Percentiles rank a stretch among this genome's conserved stretches.
Evolutionary conservation across 2,888 invertebrate species (phyloP).

Genomic region (Oscheius sp.): DNA sequence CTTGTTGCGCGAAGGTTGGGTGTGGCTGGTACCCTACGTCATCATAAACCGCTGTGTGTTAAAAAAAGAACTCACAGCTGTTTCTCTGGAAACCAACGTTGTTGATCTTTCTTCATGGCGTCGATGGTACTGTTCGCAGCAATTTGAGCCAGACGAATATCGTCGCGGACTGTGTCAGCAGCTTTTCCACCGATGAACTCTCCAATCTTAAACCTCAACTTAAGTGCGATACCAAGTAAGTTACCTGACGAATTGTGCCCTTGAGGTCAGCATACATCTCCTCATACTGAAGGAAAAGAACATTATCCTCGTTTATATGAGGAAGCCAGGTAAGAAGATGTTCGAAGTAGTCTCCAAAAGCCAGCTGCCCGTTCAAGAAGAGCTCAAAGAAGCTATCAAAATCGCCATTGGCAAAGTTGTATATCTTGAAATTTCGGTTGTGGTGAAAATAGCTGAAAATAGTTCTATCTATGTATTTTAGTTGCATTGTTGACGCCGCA

Average conservation of each 20-base stretch:
- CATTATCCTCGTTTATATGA: conserved; percentile 57
- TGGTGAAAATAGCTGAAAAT: conserved; percentile 58
- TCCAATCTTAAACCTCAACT: conserved; percentile 49
- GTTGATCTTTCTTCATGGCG: conserved; percentile 68
- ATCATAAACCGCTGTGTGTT: not conserved
- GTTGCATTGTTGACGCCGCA: not conserved
- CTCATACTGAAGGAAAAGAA: conserved; percentile 66
- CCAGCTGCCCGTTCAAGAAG: conserved; percentile 61
- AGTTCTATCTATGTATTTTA: not conserved
- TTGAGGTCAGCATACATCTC: conserved; percentile 63
- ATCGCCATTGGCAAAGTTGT: conserved; percentile 63
- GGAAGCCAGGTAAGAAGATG: conserved; percentile 63
- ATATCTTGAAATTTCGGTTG: conserved; percentile 68
- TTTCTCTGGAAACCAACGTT: conserved; percentile 65
- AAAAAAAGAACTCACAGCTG: conserved; percentile 38
- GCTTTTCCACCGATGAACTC: conserved; percentile 64
- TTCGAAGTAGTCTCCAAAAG: conserved; percentile 68
- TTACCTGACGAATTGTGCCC: conserved; percentile 47
- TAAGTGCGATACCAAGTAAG: not conserved
- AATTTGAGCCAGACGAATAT: conserved; percentile 46
- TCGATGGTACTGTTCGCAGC: conserved; percentile 61
- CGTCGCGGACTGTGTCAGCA: conserved; percentile 51
- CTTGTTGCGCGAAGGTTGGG: conserved; percentile 1
- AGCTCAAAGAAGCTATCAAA: conserved; percentile 66
- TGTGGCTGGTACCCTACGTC: conserved; percentile 13